phyloP scores from a whole-genome alignment of 2,888 invertebrate genomes.

The Campopleginae sp. region DNA sequence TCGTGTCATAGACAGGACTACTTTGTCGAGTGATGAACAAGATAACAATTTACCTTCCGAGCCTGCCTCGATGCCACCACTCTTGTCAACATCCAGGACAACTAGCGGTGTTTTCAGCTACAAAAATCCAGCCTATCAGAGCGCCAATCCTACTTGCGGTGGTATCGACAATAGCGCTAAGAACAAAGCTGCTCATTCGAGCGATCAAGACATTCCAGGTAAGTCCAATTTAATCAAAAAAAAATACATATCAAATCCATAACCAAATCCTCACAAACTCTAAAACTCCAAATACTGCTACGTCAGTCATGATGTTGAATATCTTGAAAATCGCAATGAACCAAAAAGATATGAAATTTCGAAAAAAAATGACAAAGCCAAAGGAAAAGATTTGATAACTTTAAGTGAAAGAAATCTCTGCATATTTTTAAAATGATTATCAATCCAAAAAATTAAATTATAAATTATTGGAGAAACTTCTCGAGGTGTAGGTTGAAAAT shows the following conservation, averaged over 20 bases:
- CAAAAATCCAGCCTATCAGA: conserved; percentile 91
- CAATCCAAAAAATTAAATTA: neutral
- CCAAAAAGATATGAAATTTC: neutral
- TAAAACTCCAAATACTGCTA: neutral
- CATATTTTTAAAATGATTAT: neutral
- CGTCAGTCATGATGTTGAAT: neutral
- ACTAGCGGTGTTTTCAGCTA: conserved; percentile 87
- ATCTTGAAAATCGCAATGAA: neutral
- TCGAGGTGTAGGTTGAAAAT: neutral
- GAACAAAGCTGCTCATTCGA: conserved; percentile 78
- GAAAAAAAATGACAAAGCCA: neutral
- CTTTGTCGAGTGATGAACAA: conserved; percentile 80
- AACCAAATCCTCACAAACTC: too few relatives aligned
- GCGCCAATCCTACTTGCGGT: conserved; percentile 87
- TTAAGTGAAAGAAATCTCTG: neutral
- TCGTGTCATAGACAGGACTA: conserved; percentile 79
- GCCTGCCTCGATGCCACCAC: conserved; percentile 86
- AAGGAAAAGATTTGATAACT: neutral
- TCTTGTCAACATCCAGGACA: conserved; percentile 82
- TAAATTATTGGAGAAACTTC: neutral
- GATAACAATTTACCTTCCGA: conserved; percentile 85
- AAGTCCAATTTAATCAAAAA: conserved; percentile 34
- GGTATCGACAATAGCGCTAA: conserved; percentile 70
- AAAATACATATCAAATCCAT: neutral
- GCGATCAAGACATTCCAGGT: conserved; percentile 85